A percentile compares a stretch with the other conserved stretches of the same genome.
Evolutionary conservation across 1,140 invertebrate genomes (phyloP).

Genomic region (Coptotermes formosanus): DNA sequence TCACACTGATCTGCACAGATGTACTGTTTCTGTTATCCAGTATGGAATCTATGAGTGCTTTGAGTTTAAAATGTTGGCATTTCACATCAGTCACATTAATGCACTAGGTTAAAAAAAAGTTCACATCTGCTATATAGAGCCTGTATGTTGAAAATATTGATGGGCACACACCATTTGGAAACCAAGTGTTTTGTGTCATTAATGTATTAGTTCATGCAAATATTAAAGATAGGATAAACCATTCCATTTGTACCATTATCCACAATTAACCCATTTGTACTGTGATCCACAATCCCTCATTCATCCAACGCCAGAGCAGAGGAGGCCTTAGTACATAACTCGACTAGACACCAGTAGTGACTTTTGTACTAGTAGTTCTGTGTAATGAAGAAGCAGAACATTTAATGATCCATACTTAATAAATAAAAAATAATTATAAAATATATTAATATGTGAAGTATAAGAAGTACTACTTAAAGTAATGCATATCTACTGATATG

Average conservation of each 20-base stretch:
- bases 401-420: background rate
- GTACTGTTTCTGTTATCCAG: too few species aligned
- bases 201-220: background rate
- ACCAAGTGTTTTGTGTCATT: background rate
- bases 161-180: background rate
- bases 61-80: too few species aligned
- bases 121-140: background rate
- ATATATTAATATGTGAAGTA: background rate
- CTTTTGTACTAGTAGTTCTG: background rate
- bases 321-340: slow-evolving; percentile 14
- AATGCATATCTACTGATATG: slow-evolving; percentile 2
- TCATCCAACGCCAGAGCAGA: background rate
- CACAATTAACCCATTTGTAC: background rate
- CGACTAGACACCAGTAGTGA: background rate
- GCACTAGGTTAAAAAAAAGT: background rate
- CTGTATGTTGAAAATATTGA: background rate
- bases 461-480: background rate
- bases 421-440: background rate
- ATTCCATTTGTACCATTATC: background rate
- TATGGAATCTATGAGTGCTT: too few species aligned
- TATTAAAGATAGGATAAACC: background rate
- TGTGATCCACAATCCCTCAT: background rate
- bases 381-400: background rate
- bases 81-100: too few species aligned
- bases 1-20: too few species aligned